Conservation (phyloP, 1,140 invertebrate genomes). For the Heliconius melpomene region DNA sequence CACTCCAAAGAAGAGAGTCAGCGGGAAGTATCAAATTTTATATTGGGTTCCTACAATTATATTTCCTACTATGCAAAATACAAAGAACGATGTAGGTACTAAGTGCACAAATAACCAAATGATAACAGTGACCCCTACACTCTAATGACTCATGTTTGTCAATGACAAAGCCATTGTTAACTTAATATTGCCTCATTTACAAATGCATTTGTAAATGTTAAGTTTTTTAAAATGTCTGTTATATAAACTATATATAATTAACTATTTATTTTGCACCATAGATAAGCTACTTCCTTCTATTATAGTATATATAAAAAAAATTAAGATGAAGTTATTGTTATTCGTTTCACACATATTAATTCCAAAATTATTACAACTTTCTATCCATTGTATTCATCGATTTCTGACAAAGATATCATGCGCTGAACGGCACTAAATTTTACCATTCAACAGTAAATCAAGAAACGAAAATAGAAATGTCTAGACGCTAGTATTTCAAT, state of each 20-base stretch:
- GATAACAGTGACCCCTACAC: constrained; percentile 6
- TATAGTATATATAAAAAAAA: no score
- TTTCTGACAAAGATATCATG: background rate
- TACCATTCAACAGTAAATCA: background rate
- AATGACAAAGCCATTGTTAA: constrained; percentile 1
- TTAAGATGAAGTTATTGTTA: no score
- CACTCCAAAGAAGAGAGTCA: no score
- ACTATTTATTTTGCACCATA: no score
- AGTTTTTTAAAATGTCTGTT: background rate
- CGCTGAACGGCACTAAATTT: background rate
- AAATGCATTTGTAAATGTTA: background rate
- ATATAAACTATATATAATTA: no score
- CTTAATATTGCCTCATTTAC: background rate
- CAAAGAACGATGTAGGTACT: background rate
- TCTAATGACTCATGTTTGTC: background rate
- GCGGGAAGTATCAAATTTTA: no score
- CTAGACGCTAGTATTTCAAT: background rate
- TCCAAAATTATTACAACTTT: no score
- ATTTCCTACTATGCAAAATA: background rate
- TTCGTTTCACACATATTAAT: no score
- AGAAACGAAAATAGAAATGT: constrained; percentile 4
- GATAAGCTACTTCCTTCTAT: no score
- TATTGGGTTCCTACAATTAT: no score
- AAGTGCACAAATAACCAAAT: background rate
- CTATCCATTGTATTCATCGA: background rate